Evolutionary conservation across 2,888 invertebrate species (phyloP).

Genomic region (Metopia argyrocephala): DNA sequence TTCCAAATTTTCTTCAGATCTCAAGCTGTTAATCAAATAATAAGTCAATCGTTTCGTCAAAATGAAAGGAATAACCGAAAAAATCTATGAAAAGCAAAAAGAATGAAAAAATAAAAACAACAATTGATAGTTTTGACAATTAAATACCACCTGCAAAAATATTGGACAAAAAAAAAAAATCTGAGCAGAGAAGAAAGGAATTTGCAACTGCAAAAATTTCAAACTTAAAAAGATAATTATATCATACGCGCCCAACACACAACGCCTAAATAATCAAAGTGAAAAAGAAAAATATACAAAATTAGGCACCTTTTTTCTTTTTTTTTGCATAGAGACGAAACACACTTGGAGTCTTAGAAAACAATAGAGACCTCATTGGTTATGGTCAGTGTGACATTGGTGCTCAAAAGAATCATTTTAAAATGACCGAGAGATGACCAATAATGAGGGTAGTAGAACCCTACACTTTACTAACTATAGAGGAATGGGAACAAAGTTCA

Average conservation of each 20-base stretch:
- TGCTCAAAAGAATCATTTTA: neutral
- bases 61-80: neutral
- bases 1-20: neutral
- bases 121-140: slow-evolving; percentile 52
- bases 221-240: slow-evolving; percentile 50
- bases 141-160: slow-evolving; percentile 63
- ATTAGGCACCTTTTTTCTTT: slow-evolving; percentile 41
- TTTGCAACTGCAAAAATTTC: slow-evolving; percentile 44
- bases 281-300: slow-evolving; percentile 1
- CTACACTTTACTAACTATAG: neutral
- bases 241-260: slow-evolving; percentile 63
- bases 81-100: no score
- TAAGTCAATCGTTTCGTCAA: neutral
- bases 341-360: slow-evolving; percentile 29
- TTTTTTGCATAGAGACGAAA: neutral
- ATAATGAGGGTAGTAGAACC: slow-evolving; percentile 53
- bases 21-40: slow-evolving; percentile 43
- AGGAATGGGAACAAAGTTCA: slow-evolving; percentile 24
- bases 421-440: slow-evolving; percentile 48
- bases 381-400: slow-evolving; percentile 54
- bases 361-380: slow-evolving; percentile 52
- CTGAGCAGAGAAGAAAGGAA: slow-evolving; percentile 2
- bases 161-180: slow-evolving; percentile 21
- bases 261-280: slow-evolving; percentile 38
- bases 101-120: slow-evolving; percentile 18